Base-by-base conservation (phyloP, 2,888 invertebrate genomes). In the Latrodectus hesperus region DNA sequence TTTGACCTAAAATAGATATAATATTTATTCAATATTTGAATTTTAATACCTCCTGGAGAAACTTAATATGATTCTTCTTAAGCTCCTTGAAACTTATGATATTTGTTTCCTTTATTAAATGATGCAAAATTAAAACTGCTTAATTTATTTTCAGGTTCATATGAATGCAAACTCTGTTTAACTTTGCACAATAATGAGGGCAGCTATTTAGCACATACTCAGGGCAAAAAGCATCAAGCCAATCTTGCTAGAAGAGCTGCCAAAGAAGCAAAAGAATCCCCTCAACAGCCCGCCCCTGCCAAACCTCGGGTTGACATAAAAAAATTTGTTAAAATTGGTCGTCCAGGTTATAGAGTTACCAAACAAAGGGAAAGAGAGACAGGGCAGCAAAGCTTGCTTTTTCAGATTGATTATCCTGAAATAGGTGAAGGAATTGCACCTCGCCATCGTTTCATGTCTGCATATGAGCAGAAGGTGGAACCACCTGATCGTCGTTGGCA, bases 401-500 rank as follows among this genome's bases (percentile, higher is more conserved):
- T 99, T 92, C 99, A 99, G 94, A 97, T 98, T 90, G 97, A 97
- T 93, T 97, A 97, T 93, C 97, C 97, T 8, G 94, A 94, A 90
- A 93, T 94, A 76, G 93, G 93, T 16, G 94, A 94, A 49, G 92
- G 92, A 17, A 92, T 94, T 55, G 90, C 91, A 38, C 89, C 95
- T 22, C 90, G 98, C 17, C 99, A 99, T 92, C 95, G 99, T 88
- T 99, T 99, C 92, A 99, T 99, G 99, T 99, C 99, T 6, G 99
- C 99, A 9, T 99, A 99, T 93, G 99, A 99, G 93, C 99, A 99
- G 93, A 97, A 98, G 93, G 96, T 99, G 88, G 99, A 99, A 92
- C 99, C 99, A 0, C 99, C 99, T 91, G 99, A 99, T 92, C 97
- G 98, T 91, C 97, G 98, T 92, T 99, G 99, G 99, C 99, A 99